phyloP scores from a whole-genome alignment of 2,113 vertebrate genomes.

The Corapipo altera region DNA sequence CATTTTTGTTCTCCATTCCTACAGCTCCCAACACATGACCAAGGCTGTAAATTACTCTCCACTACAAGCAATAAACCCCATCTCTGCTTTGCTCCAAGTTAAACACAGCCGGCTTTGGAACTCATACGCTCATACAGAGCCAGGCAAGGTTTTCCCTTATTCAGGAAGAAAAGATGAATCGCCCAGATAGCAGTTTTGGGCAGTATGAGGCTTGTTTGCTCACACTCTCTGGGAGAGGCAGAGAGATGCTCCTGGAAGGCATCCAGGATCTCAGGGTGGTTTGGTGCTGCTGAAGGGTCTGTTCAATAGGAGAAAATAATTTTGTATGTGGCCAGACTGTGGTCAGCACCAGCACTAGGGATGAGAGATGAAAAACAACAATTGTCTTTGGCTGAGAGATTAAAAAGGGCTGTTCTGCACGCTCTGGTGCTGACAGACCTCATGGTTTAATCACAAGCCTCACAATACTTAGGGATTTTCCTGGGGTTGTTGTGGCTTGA shows the following conservation, averaged over 20 bases:
- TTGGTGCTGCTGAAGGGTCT: neutral
- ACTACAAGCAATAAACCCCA: neutral
- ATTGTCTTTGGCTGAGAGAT: neutral
- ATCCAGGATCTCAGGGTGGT: neutral
- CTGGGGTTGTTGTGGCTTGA: neutral
- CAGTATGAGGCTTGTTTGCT: rapidly evolving
- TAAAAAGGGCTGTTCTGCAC: neutral
- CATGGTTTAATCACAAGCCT: neutral
- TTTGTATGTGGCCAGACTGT: neutral
- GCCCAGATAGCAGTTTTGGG: neutral
- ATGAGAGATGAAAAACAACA: neutral
- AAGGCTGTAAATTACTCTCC: neutral
- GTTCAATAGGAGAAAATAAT: neutral
- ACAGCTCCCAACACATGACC: neutral
- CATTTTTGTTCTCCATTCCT: neutral
- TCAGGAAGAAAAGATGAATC: neutral
- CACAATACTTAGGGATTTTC: neutral
- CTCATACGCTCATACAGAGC: neutral
- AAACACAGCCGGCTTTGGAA: neutral
- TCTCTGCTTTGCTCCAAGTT: neutral
- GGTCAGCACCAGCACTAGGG: neutral
- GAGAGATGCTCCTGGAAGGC: neutral
- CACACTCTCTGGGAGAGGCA: neutral
- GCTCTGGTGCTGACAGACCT: neutral
- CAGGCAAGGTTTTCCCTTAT: neutral